Percentiles rank a stretch among this genome's conserved stretches.
phyloP scores from a whole-genome alignment of 2,113 vertebrate genomes.

The Tamias sibiricus region DNA sequence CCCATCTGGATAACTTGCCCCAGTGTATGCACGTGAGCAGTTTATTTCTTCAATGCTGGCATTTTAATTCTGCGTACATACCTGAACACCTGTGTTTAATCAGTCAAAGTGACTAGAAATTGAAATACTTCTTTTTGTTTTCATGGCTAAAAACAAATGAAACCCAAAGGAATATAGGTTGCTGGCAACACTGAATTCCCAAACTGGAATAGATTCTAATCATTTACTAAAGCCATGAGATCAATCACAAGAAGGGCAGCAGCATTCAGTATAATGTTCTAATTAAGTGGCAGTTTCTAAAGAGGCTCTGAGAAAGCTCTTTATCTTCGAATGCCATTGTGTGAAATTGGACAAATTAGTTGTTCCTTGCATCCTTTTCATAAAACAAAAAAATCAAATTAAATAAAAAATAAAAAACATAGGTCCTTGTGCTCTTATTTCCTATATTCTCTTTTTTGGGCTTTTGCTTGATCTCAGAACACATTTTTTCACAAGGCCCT shows the following conservation, averaged over 20 bases:
- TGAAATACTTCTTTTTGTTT: background rate
- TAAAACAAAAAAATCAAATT: background rate
- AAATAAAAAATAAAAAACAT: slow-evolving; percentile 8
- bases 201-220: background rate
- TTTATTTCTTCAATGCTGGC: background rate
- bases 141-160: background rate
- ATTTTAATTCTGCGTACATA: background rate
- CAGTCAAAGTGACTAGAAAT: background rate
- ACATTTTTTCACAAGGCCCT: background rate
- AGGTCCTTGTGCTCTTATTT: background rate
- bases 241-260: background rate
- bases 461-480: background rate
- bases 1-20: background rate
- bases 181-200: background rate
- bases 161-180: background rate
- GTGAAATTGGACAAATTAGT: background rate
- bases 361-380: background rate
- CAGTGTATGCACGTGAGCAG: background rate
- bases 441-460: background rate
- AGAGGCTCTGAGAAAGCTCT: background rate
- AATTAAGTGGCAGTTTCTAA: background rate
- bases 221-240: background rate
- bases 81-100: background rate
- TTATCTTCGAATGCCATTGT: background rate
- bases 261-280: background rate